phyloP scores from a whole-genome alignment of 1,140 invertebrate species.

The Argopecten irradians region DNA sequence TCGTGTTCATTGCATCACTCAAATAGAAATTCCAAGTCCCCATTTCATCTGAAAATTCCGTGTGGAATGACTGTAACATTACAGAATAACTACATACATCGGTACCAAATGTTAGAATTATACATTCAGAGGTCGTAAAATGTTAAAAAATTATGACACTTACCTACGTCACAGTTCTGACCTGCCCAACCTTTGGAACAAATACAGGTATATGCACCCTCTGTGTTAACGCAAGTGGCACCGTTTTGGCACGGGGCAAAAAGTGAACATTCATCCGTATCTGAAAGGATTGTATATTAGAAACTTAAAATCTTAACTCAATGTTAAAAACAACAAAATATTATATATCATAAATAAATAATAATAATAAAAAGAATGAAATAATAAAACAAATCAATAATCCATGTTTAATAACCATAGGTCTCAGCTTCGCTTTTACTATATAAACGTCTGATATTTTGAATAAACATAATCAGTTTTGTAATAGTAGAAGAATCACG shows the following conservation, averaged over 20 bases:
- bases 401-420: no score
- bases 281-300: background rate
- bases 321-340: background rate
- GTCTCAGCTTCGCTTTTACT: no score
- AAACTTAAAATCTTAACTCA: background rate
- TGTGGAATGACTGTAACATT: background rate
- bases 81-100: background rate
- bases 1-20: conserved; percentile 47
- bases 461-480: no score
- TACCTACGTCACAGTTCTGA: conserved; percentile 63
- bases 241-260: conserved; percentile 59
- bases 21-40: background rate
- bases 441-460: no score
- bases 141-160: background rate
- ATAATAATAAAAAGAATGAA: no score
- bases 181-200: conserved; percentile 69
- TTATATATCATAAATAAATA: conserved; percentile 1
- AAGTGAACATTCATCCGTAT: conserved; percentile 51
- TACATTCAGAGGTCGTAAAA: conserved; percentile 42
- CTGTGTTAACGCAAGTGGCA: conserved; percentile 62
- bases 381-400: no score
- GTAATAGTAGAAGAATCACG: no score
- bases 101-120: background rate
- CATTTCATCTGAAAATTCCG: background rate
- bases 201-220: conserved; percentile 63